Conservation (phyloP, 2,888 invertebrate genomes). For the Hypomecis atomaria region DNA sequence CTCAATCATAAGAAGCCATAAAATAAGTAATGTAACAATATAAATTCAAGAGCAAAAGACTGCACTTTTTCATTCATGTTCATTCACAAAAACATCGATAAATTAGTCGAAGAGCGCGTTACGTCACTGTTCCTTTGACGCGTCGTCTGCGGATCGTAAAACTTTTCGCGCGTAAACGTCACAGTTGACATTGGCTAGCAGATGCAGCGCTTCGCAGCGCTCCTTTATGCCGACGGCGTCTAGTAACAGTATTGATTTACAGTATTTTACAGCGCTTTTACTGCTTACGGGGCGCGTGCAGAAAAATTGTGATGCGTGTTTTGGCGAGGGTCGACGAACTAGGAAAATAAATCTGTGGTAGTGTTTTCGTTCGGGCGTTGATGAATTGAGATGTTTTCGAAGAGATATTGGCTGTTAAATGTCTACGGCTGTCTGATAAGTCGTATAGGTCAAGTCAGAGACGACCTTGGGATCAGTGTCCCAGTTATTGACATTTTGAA, state of each 20-base stretch:
- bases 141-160: constrained; percentile 80
- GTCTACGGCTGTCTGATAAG: background rate
- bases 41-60: background rate
- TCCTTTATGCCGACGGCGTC: constrained; percentile 69
- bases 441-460: constrained; percentile 1
- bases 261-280: constrained; percentile 65
- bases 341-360: constrained; percentile 21
- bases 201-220: constrained; percentile 76
- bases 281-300: constrained; percentile 46
- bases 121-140: constrained; percentile 71
- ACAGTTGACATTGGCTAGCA: constrained; percentile 76
- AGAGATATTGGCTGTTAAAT: background rate
- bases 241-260: constrained; percentile 73
- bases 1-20: too few relatives aligned
- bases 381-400: background rate
- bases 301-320: constrained; percentile 51
- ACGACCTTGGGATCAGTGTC: background rate
- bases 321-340: constrained; percentile 45
- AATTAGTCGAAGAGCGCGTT: constrained; percentile 42
- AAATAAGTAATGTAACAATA: too few relatives aligned
- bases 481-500: background rate
- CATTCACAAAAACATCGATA: constrained; percentile 44
- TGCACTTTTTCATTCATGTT: background rate
- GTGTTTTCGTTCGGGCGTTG: background rate
- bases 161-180: constrained; percentile 84